Evolutionary conservation across 1,140 invertebrate species (phyloP), one percentile per base, ranked within the genome.

Genomic region (Nephotettix cincticeps): DNA sequence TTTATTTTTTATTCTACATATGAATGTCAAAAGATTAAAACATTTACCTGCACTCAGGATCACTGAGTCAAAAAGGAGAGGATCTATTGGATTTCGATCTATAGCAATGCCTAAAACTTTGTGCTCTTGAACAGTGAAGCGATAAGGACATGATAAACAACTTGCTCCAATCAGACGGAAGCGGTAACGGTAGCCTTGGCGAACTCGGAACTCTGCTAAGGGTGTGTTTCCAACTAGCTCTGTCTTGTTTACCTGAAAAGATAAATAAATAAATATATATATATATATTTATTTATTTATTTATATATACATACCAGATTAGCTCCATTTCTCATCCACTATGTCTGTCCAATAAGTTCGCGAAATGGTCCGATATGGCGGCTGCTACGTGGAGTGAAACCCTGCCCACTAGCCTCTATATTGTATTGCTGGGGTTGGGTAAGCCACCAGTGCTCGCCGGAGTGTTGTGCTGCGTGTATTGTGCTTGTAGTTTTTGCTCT

Each of bases 41-140:
- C 32, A 36, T n/a, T 47, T 54, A 69, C 76, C 76, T 23, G 74
- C 32, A 43, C 47, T 72, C 14, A 71, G 58, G 14, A 25, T 71
- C 1, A 77, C 13, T 1, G 47, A 30, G 56, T 78, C 68, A 71
- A 79, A 80, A 64, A 74, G 64, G 0, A 79, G 77, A 1, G 86
- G 83, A 74, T 86, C 79, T 6, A 90, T 80, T 9, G 85, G 79
- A 56, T 79, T 78, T 27, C 84, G 84, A 73, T 88, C 87, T 14
- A 80, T 78, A 1, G 83, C 80, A 27, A 85, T 79, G 1, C 86
- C 75, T 32, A 76, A 76, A 23, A 88, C 51, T 3, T 14, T 51
- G 27, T 64, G 69, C 13, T 32, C 21, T 28, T 64, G 25, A 28
- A 70, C 32, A 21, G 54, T 70, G 30, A 70, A 32, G 19, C 27